Conservation (phyloP, 2,113 vertebrate species). For the Megaleporinus macrocephalus region DNA sequence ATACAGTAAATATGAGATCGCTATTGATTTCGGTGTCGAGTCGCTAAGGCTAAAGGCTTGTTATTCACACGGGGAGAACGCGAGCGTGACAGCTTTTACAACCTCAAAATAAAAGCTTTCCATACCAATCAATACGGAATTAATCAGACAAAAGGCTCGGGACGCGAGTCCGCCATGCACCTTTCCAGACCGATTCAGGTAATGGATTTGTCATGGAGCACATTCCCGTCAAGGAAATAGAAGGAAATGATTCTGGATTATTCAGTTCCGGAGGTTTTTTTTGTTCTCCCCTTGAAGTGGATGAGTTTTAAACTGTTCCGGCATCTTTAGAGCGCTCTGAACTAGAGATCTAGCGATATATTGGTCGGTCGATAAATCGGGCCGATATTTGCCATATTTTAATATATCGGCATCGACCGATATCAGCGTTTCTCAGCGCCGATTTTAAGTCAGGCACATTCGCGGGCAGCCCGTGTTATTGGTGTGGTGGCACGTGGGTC, state of each 20-base stretch:
- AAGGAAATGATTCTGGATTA: neutral
- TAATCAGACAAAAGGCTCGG: neutral
- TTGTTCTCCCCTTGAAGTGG: too few relatives aligned
- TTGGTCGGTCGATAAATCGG: too few relatives aligned
- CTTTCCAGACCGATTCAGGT: neutral
- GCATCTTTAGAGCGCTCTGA: too few relatives aligned
- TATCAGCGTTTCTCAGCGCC: too few relatives aligned
- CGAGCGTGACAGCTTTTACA: neutral
- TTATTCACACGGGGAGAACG: neutral
- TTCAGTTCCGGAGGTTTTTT: too few relatives aligned
- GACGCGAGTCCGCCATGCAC: neutral
- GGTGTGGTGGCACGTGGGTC: too few relatives aligned
- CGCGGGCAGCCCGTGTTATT: too few relatives aligned
- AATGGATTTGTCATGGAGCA: neutral
- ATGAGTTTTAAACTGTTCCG: too few relatives aligned
- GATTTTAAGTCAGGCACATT: too few relatives aligned
- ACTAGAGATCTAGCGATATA: too few relatives aligned
- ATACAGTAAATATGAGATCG: neutral
- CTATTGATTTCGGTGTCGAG: neutral
- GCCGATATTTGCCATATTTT: too few relatives aligned
- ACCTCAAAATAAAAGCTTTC: conserved; percentile 5
- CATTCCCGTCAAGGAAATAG: neutral
- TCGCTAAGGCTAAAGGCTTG: neutral
- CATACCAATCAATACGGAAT: neutral
- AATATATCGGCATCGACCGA: too few relatives aligned